A percentile compares a stretch with the other conserved stretches of the same genome.
These are phyloP conservation scores for Helarctos malayanus DNA, from an alignment of 2,797 vertebrate genomes.

Conservation along the genomic window DNA sequence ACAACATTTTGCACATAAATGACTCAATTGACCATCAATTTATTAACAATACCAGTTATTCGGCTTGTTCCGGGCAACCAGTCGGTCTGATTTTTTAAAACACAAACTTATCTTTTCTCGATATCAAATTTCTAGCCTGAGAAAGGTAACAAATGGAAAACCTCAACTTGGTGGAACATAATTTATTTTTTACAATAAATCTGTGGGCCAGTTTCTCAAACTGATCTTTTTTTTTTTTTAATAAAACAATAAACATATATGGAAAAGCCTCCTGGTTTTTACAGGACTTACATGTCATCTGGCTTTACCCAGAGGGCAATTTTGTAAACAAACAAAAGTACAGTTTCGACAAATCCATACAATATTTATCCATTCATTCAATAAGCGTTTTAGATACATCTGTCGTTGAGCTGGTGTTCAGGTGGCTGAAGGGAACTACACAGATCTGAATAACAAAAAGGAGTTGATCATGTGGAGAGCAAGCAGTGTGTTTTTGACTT, in stretches of 20 bases:
- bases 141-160: not conserved
- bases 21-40: constrained; percentile 62
- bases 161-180: not conserved
- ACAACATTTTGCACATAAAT: constrained; percentile 77
- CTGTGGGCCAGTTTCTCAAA: not conserved
- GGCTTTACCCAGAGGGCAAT: not conserved
- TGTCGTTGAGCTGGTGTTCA: not conserved
- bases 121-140: not conserved
- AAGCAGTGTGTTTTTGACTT: not conserved
- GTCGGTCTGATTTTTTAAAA: not conserved
- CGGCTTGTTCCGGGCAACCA: not conserved
- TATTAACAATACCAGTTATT: constrained; percentile 64
- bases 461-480: not conserved
- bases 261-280: not conserved
- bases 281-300: not conserved
- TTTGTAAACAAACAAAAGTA: constrained; percentile 13
- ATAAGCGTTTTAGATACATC: not conserved
- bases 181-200: not conserved
- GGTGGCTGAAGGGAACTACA: not conserved
- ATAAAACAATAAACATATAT: not conserved
- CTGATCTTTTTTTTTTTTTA: not conserved
- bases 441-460: not conserved
- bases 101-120: not conserved
- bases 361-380: not conserved
- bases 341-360: not conserved